Percentiles rank a stretch among this genome's conserved stretches.
Conservation (phyloP, 2,797 vertebrate genomes). For the Picus viridis region DNA sequence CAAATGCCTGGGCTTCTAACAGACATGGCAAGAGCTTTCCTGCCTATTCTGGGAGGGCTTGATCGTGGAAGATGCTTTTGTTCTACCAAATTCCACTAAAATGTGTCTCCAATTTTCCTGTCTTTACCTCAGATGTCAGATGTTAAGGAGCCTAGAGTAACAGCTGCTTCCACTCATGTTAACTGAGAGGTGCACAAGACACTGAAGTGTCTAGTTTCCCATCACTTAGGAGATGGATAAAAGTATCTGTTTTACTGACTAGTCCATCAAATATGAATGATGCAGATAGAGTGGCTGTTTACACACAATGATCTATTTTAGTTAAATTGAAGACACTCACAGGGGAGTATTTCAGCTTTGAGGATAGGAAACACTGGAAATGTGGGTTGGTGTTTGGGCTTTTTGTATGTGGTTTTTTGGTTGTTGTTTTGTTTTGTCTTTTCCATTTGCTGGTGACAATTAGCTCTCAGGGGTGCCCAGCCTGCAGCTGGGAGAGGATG, state of each 20-base stretch:
- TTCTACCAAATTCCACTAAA: background rate
- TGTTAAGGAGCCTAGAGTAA: constrained; percentile 52
- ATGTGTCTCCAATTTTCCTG: constrained; percentile 41
- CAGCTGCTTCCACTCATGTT: constrained; percentile 67
- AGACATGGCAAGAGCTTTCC: background rate
- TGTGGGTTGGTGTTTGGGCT: no score
- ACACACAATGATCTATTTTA: constrained; percentile 68
- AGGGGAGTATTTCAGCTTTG: constrained; percentile 41
- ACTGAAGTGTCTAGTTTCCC: constrained; percentile 71
- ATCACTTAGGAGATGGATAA: constrained; percentile 54
- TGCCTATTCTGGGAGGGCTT: background rate
- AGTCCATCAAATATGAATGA: constrained; percentile 77
- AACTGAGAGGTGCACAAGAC: constrained; percentile 68
- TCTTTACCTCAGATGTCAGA: background rate
- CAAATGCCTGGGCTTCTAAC: background rate
- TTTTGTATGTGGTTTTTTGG: no score
- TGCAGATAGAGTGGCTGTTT: constrained; percentile 72
- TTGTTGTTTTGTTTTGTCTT: background rate
- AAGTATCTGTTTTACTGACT: constrained; percentile 73
- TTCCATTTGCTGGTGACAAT: background rate
- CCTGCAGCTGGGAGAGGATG: background rate
- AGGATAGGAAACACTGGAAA: constrained; percentile 37
- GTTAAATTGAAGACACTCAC: constrained; percentile 69
- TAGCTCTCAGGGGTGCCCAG: background rate
- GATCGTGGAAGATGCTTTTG: background rate